phyloP scores from a whole-genome alignment of 1,140 invertebrate species.

The Zaprionus lachaisei region DNA sequence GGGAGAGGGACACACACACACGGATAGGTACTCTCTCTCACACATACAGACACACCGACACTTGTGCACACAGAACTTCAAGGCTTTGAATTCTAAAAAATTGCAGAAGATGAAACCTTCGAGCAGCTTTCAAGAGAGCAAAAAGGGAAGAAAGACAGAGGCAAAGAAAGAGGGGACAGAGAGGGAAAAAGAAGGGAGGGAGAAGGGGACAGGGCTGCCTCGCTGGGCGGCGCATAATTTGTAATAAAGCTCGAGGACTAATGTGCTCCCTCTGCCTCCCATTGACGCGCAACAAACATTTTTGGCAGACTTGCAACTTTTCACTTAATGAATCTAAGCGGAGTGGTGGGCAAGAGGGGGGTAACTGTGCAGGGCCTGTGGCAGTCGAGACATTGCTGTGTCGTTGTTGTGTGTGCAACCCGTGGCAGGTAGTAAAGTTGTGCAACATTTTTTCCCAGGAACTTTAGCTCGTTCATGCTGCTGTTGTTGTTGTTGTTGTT shows the following conservation, averaged over 20 bases:
- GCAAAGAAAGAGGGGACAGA: slow-evolving; percentile 1
- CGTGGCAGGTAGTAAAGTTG: slow-evolving; percentile 75
- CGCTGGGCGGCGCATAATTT: slow-evolving; percentile 75
- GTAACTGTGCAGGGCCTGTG: background rate
- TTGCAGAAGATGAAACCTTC: slow-evolving; percentile 1
- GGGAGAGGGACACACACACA: background rate
- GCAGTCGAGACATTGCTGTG: slow-evolving; percentile 52
- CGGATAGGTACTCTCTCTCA: slow-evolving; percentile 1
- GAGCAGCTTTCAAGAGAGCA: background rate
- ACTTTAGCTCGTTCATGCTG: slow-evolving; percentile 50
- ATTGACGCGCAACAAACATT: slow-evolving; percentile 66
- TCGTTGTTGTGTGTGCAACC: slow-evolving; percentile 9
- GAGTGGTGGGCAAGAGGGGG: slow-evolving; percentile 1
- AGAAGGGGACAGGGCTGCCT: background rate
- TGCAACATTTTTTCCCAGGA: slow-evolving; percentile 83
- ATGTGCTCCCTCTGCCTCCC: slow-evolving; percentile 60
- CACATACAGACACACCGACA: slow-evolving; percentile 50
- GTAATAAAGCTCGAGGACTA: slow-evolving; percentile 80
- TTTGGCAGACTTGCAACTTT: slow-evolving; percentile 79
- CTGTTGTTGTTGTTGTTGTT: slow-evolving; percentile 24
- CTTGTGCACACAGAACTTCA: slow-evolving; percentile 63
- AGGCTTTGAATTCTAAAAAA: slow-evolving; percentile 56
- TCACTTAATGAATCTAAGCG: slow-evolving; percentile 82
- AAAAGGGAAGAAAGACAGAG: background rate
- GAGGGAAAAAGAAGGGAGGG: background rate